Evolutionary conservation across 2,797 vertebrate genomes (phyloP), one percentile per base, ranked within the genome.

Genomic region (Pangasius djambal): DNA sequence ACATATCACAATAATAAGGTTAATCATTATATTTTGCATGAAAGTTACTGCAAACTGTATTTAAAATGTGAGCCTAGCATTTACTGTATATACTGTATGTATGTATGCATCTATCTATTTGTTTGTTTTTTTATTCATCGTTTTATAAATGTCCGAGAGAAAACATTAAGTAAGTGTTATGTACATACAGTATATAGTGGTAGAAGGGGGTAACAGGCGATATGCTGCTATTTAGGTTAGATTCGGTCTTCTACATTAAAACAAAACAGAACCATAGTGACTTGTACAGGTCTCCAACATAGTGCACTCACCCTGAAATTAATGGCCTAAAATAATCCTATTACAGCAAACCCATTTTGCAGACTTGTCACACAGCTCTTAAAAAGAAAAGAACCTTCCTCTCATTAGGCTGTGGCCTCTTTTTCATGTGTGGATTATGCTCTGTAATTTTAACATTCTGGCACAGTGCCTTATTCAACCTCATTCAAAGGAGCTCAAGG

Each of bases 251-350:
- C 20, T 65, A 13, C 72, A 67, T 79, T 89, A 63, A 59, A 55
- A 48, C 34, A 44, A 77, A 77, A 50, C 44, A 77, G 72, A 75
- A 25, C 40, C 74, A 50, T 77, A 7, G 5, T 77, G 74, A 50
- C 74, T n/a, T 77, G 74, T 50, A 77, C 48, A 86, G n/a, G 83
- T 83, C 52, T 69, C 44, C 70, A 85, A 82, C 72, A 89, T 75
- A 67, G 6, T 37, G 88, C 69, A 78, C 52, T 48, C 72, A 34
- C 8, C 86, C 70, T 85, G 44, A 89, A 77, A 83, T 83, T 86
- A 77, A 91, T 84, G 74, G 82, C 31, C 85, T 79, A 84, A 87
- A 90, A 88, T 67, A 89, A 90, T 89, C 28, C 18, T 90, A 86
- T 92, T 88, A 69, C 67, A 86, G 77, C 50, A 84, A 88, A 88